Evolutionary conservation across 2,888 invertebrate species (phyloP).

Genomic region (Oscheius sp.): DNA sequence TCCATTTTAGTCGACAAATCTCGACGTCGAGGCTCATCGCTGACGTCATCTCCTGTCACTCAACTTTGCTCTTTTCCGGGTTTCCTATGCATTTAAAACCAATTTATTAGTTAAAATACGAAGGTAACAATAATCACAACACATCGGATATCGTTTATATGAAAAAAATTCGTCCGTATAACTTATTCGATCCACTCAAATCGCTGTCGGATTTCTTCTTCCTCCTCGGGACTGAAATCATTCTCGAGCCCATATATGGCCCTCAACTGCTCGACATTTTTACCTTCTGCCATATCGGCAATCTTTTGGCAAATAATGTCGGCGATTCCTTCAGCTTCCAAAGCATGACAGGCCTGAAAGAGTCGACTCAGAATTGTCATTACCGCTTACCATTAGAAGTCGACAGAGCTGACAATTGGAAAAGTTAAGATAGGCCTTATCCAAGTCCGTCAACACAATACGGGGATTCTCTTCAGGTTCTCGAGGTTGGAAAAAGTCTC

Average conservation of each 20-base stretch:
- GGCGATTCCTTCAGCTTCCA: constrained; percentile 8
- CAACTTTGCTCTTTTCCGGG: too few species aligned
- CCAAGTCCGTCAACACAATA: background rate
- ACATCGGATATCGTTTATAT: too few species aligned
- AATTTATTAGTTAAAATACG: too few species aligned
- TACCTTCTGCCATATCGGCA: constrained; percentile 10
- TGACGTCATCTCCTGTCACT: too few species aligned
- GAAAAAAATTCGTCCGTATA: too few species aligned
- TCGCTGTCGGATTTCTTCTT: constrained; percentile 17
- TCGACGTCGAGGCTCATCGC: too few species aligned
- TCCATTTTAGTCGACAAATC: too few species aligned
- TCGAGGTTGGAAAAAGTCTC: constrained; percentile 9
- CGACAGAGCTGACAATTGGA: background rate
- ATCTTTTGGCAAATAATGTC: constrained; percentile 28
- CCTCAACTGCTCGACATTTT: constrained; percentile 3
- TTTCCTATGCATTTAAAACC: too few species aligned
- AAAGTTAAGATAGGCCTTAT: background rate
- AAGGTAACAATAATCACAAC: too few species aligned
- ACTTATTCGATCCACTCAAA: constrained; percentile 22
- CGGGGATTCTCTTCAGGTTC: constrained; percentile 12
- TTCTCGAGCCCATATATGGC: constrained; percentile 5
- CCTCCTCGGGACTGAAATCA: constrained; percentile 24
- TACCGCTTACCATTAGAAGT: background rate
- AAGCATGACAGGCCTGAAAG: constrained; percentile 6
- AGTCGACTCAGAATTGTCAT: too few species aligned